Base-by-base conservation (phyloP, 2,113 vertebrate genomes). In the Thalassoma bifasciatum region DNA sequence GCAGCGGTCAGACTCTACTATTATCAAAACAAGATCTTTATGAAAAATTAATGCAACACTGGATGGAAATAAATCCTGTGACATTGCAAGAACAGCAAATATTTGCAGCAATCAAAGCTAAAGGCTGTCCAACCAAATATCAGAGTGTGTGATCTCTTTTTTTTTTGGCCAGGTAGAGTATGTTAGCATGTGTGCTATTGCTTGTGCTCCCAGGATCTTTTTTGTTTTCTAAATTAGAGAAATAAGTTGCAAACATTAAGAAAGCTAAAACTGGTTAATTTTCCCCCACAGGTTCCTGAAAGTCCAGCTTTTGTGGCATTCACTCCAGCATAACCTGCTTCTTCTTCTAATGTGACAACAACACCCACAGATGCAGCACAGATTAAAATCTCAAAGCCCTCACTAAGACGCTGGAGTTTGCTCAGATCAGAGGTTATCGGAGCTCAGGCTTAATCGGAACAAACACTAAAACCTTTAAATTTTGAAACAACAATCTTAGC, bases 381-480 rank as follows among this genome's bases (percentile, higher is more conserved):
- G 65, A 81, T 79, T 64, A 71, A 72, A 69, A 79, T 85, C 77
- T 53, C 54, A 66, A 49, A 77, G 62, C 51, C 53, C 63, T 36
- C 11, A 17, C 78, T 65, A 52, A 68, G 53, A 30, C 17, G 71
- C 54, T 22, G 40, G 46, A 37, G 56, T 50, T 37, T 23, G 30
- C 17, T 70, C 74, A 66, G 69, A 82, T 70, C 53, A 34, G 58
- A 66, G 69, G 73, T 87, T 85, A 82, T 88, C 80, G 10, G 64
- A 52, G 16, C 21, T 10, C 17, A 50, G 59, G 85, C 81, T 90
- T 86, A 83, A 79, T 62, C 66, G 14, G 75, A 23, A 75, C 68
- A 69, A 84, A 81, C 64, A 59, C 23, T 69, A 82, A 81, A 80
- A 78, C 75, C 68, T 68, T 46, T 17, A 77, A 72, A 76, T 85